Conservation (phyloP, 2,797 vertebrate species). For the Cheirogaleus major region DNA sequence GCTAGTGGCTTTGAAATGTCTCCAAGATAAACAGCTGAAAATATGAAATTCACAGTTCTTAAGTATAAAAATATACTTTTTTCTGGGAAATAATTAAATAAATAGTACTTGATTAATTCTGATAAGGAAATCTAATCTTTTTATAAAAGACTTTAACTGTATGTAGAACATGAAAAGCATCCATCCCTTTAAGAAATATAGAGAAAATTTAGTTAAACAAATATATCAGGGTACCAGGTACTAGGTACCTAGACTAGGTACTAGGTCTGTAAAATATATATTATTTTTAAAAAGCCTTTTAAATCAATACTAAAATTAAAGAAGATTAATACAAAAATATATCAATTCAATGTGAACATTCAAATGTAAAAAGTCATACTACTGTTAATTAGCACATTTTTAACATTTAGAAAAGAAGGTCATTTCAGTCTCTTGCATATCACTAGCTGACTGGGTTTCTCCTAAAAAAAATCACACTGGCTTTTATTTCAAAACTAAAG, state of each 20-base stretch:
- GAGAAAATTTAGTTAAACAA: slow-evolving; percentile 17
- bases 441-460: background rate
- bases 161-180: background rate
- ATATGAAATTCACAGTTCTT: background rate
- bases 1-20: background rate
- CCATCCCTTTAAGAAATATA: background rate
- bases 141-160: background rate
- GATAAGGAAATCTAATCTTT: background rate
- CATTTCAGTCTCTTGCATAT: background rate
- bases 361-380: background rate
- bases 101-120: slow-evolving; percentile 10
- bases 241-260: background rate
- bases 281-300: background rate
- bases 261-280: background rate
- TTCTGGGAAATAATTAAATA: background rate
- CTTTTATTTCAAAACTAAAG: slow-evolving; percentile 21
- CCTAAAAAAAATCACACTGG: background rate
- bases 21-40: slow-evolving; percentile 6
- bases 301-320: slow-evolving; percentile 19
- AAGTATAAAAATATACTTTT: background rate
- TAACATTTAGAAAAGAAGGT: slow-evolving; percentile 12
- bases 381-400: background rate
- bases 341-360: background rate
- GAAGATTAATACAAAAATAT: background rate
- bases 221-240: background rate